Conservation (phyloP, 1,140 invertebrate species). For the Drosophila mauritiana region DNA sequence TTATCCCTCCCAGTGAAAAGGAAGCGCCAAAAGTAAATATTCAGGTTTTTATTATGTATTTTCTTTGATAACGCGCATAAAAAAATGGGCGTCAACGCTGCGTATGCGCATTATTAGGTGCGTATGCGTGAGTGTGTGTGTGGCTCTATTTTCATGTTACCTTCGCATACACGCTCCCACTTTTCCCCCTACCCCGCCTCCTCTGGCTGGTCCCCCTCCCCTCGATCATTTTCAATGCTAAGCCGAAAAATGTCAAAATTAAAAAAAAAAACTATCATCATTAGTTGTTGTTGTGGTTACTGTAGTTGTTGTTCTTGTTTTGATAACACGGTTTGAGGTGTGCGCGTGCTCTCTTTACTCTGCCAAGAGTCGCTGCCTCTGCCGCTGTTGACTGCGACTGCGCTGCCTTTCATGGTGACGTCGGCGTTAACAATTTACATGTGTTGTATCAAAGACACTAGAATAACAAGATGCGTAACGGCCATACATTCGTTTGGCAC, state of each 20-base stretch:
- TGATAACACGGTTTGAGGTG: slow-evolving; percentile 41
- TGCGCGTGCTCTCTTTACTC: slow-evolving; percentile 43
- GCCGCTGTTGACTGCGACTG: background rate
- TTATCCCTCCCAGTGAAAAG: background rate
- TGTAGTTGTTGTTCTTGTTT: slow-evolving; percentile 33
- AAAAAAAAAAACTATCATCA: slow-evolving; percentile 46
- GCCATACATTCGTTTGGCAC: too few species aligned
- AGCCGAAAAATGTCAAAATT: slow-evolving; percentile 18
- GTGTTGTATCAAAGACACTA: too few species aligned
- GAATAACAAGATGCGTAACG: too few species aligned
- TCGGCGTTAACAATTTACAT: slow-evolving; percentile 58
- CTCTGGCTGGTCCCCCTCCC: background rate
- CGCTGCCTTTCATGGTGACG: slow-evolving; percentile 19
- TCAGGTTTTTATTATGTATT: slow-evolving; percentile 3
- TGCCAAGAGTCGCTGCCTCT: background rate
- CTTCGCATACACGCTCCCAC: slow-evolving; percentile 24
- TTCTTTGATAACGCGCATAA: slow-evolving; percentile 10
- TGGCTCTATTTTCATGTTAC: slow-evolving; percentile 24
- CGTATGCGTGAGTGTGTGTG: slow-evolving; percentile 12
- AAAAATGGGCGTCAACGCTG: slow-evolving; percentile 43
- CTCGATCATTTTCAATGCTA: slow-evolving; percentile 58
- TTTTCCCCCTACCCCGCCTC: slow-evolving; percentile 1
- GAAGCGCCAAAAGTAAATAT: slow-evolving; percentile 12
- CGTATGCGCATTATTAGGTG: slow-evolving; percentile 42
- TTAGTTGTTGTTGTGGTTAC: slow-evolving; percentile 7